Percentiles rank a stretch among this genome's conserved stretches.
Evolutionary conservation across 2,113 vertebrate species (phyloP).

Genomic region (Datnioides undecimradiatus): DNA sequence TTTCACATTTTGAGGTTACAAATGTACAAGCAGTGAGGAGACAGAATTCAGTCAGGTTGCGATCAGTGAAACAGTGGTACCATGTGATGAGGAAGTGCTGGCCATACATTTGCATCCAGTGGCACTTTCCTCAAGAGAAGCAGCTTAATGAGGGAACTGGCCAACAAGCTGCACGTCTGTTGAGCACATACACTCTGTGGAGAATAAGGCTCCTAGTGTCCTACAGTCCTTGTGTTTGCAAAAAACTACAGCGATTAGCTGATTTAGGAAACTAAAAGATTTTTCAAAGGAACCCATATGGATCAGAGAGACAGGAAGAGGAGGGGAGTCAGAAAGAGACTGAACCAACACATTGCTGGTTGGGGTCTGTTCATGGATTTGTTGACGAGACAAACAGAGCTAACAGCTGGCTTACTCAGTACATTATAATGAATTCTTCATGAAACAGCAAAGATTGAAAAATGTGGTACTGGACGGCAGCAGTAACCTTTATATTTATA

Average conservation of each 20-base stretch:
- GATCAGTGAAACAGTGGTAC: not conserved
- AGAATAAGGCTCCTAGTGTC: not conserved
- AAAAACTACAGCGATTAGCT: not conserved
- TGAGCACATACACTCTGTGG: not conserved
- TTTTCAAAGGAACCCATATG: not conserved
- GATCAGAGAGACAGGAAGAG: not conserved
- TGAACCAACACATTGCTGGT: not conserved
- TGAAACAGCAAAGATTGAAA: not conserved
- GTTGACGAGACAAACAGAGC: not conserved
- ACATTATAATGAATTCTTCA: not conserved
- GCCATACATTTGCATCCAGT: not conserved
- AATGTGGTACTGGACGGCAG: not conserved
- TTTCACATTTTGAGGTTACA: conserved; percentile 20
- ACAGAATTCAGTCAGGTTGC: not conserved
- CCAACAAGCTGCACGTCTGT: not conserved
- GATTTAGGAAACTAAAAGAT: not conserved
- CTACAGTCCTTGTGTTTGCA: no score
- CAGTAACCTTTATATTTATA: not conserved
- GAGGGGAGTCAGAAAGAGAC: not conserved
- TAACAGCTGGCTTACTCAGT: not conserved
- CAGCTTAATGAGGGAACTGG: not conserved
- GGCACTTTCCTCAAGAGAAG: not conserved
- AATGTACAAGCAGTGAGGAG: not conserved
- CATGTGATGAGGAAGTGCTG: not conserved
- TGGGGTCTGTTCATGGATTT: not conserved